phyloP scores from a whole-genome alignment of 2,113 vertebrate species.

The Mustela lutreola region DNA sequence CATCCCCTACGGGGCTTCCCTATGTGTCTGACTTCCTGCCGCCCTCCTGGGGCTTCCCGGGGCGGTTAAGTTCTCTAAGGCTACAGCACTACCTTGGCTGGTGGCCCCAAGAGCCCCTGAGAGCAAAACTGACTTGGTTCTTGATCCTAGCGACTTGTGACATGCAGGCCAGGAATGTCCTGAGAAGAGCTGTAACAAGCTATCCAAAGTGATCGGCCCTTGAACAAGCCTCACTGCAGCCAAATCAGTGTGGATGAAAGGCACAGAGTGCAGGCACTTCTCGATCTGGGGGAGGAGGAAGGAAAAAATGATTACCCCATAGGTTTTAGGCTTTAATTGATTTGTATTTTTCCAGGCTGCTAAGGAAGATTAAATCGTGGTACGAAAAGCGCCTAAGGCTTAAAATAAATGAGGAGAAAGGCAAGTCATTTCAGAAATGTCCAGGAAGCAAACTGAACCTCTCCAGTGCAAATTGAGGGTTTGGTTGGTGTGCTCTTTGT shows the following conservation, averaged over 20 bases:
- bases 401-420: constrained; percentile 82
- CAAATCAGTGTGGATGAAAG: constrained; percentile 73
- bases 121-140: constrained; percentile 53
- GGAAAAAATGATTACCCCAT: constrained; percentile 68
- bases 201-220: constrained; percentile 70
- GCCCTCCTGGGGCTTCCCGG: neutral
- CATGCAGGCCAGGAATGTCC: constrained; percentile 32
- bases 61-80: constrained; percentile 33
- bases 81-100: neutral
- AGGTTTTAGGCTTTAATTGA: constrained; percentile 79
- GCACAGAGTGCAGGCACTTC: neutral
- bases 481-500: constrained; percentile 5
- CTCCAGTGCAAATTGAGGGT: constrained; percentile 50
- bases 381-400: constrained; percentile 80
- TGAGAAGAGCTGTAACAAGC: constrained; percentile 68
- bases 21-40: neutral
- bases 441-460: constrained; percentile 63
- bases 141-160: constrained; percentile 77
- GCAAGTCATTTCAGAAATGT: constrained; percentile 69
- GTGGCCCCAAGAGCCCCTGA: constrained; percentile 67
- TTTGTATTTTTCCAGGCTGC: constrained; percentile 82
- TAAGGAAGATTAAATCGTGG: constrained; percentile 71
- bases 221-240: constrained; percentile 43
- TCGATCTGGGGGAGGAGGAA: neutral
- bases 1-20: neutral